A percentile compares a stretch with the other conserved stretches of the same genome.
Evolutionary conservation across 2,113 vertebrate genomes (phyloP).

Genomic region (Oreotrochilus melanogaster): DNA sequence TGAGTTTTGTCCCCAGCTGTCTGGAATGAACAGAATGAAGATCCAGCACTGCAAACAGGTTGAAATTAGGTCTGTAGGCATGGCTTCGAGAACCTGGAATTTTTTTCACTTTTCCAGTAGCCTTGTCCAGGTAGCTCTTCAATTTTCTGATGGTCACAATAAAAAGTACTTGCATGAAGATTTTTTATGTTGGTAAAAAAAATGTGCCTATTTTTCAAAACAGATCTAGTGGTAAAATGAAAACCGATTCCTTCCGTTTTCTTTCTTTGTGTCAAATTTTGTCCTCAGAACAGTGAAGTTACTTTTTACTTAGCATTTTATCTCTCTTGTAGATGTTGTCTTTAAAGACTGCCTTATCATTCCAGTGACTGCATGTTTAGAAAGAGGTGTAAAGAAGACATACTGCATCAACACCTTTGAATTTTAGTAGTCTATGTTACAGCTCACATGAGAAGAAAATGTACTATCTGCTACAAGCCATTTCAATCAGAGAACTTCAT

Average conservation of each 20-base stretch:
- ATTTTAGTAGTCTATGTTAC: not conserved
- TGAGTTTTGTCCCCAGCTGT: not conserved
- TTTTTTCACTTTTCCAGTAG: not conserved
- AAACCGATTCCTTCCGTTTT: not conserved
- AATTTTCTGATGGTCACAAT: not conserved
- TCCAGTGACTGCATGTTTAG: not conserved
- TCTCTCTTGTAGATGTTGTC: not conserved
- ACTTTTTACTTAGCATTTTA: not conserved
- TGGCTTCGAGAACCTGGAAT: fast-evolving
- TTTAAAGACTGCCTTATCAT: not conserved
- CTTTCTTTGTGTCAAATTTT: not conserved
- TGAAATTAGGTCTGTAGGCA: not conserved
- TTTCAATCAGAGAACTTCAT: not conserved
- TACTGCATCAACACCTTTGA: not conserved
- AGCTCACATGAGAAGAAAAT: not conserved
- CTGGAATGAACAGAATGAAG: not conserved
- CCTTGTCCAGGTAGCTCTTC: not conserved
- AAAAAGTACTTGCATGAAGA: not conserved
- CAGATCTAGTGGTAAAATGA: not conserved
- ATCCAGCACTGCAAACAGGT: not conserved
- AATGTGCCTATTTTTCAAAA: not conserved
- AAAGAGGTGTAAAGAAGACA: not conserved
- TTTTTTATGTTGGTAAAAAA: not conserved
- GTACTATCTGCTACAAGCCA: not conserved
- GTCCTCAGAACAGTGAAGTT: not conserved